Percentiles rank a stretch among this genome's conserved stretches.
Conservation (phyloP, 37 sponge, comb jelly and placozoan species). For the Axinella damicornis region DNA sequence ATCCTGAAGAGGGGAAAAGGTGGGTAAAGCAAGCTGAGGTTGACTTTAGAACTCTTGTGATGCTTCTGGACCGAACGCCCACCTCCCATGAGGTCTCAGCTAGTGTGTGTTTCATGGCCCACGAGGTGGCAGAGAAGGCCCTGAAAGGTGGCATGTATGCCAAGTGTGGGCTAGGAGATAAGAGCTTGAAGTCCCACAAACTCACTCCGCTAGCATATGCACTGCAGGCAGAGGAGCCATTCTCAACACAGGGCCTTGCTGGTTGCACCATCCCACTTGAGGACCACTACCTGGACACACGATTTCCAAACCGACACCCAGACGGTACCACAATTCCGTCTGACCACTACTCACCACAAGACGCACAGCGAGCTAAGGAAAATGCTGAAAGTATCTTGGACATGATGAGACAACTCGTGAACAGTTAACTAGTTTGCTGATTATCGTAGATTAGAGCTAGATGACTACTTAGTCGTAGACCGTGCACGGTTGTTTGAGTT, state of each 20-base stretch:
- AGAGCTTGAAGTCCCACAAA: slow-evolving; percentile 3
- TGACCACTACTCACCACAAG: background rate
- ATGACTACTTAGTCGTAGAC: too few relatives aligned
- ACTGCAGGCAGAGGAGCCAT: too few relatives aligned
- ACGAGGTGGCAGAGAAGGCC: slow-evolving; percentile 59
- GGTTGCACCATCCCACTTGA: slow-evolving; percentile 1
- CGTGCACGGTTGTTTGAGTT: too few relatives aligned
- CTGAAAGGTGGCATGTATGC: slow-evolving; percentile 48
- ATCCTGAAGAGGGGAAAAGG: slow-evolving; percentile 33
- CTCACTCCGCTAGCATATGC: slow-evolving; percentile 8
- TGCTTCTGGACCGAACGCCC: too few relatives aligned
- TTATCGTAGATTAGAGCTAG: too few relatives aligned
- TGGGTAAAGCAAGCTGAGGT: too few relatives aligned
- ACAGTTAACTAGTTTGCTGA: too few relatives aligned
- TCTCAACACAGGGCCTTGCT: background rate
- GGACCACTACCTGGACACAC: slow-evolving; percentile 15
- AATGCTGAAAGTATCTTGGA: background rate
- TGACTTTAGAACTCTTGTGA: too few relatives aligned
- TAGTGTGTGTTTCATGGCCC: too few relatives aligned
- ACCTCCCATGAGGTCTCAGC: too few relatives aligned
- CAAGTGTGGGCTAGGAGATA: slow-evolving; percentile 42
- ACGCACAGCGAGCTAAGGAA: background rate
- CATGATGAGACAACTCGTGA: too few relatives aligned
- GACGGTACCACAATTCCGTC: too few relatives aligned
- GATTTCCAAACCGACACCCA: slow-evolving; percentile 26